Conservation (phyloP, 1,140 invertebrate genomes). For the Trichonephila inaurata region DNA sequence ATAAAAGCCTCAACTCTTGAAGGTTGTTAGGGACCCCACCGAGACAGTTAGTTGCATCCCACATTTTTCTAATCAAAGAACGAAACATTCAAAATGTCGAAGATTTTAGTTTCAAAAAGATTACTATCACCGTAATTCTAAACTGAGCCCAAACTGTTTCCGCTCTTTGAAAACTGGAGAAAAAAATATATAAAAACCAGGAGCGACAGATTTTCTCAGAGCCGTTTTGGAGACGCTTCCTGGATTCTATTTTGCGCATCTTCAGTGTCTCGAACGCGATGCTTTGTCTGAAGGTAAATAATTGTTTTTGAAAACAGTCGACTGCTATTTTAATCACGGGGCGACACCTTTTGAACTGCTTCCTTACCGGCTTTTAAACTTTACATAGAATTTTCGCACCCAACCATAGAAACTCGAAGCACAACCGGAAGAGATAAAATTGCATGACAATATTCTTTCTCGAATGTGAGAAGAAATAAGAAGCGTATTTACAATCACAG, state of each 20-base stretch:
- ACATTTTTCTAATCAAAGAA: not conserved
- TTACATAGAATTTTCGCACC: not conserved
- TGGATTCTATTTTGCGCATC: slow-evolving; percentile 34
- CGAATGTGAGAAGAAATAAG: no score
- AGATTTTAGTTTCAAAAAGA: not conserved
- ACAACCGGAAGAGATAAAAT: not conserved
- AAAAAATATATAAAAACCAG: not conserved
- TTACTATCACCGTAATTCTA: slow-evolving; percentile 10
- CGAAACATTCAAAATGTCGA: slow-evolving; percentile 4
- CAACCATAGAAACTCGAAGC: not conserved
- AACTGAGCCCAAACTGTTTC: not conserved
- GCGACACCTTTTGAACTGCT: slow-evolving; percentile 2
- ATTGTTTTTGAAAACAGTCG: slow-evolving; percentile 49
- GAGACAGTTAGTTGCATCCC: not conserved
- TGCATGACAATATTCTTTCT: no score
- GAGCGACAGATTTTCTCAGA: not conserved
- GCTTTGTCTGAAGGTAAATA: slow-evolving; percentile 53
- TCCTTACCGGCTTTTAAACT: not conserved
- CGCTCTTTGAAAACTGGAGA: not conserved
- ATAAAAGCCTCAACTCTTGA: not conserved
- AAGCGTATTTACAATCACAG: no score
- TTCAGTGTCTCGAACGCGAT: slow-evolving; percentile 22
- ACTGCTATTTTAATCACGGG: slow-evolving; percentile 47
- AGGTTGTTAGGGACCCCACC: not conserved
- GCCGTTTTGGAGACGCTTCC: slow-evolving; percentile 45